phyloP scores from a whole-genome alignment of 2,888 invertebrate species.

The Cryptocephalus primarius region DNA sequence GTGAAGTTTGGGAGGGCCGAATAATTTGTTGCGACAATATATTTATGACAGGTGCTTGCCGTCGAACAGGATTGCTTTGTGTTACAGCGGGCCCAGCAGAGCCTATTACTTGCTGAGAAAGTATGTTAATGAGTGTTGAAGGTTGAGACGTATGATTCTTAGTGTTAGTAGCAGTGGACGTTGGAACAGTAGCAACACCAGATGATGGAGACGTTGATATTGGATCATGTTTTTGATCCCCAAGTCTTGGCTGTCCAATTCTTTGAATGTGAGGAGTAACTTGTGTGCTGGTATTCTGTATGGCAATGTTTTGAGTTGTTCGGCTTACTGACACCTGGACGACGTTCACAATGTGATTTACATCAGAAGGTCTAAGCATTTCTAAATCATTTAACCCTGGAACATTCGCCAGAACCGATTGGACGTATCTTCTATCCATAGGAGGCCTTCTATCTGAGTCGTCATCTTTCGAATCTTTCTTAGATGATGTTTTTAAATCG shows the following conservation, averaged over 20 bases:
- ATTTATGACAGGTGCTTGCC: constrained; percentile 31
- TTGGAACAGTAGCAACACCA: constrained; percentile 9
- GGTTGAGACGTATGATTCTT: constrained; percentile 28
- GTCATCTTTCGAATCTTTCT: not conserved
- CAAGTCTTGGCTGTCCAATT: constrained; percentile 35
- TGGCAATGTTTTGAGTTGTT: constrained; percentile 20
- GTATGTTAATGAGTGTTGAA: constrained; percentile 42
- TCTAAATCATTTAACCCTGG: constrained; percentile 49
- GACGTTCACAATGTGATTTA: constrained; percentile 33
- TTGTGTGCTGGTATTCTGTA: constrained; percentile 34
- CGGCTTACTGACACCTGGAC: constrained; percentile 34
- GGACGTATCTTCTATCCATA: constrained; percentile 1
- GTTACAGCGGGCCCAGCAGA: constrained; percentile 17
- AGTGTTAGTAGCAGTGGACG: constrained; percentile 14
- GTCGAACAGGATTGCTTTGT: constrained; percentile 9
- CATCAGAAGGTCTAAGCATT: constrained; percentile 45
- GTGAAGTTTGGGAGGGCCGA: constrained; percentile 18
- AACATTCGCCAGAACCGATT: constrained; percentile 37
- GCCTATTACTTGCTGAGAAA: constrained; percentile 42
- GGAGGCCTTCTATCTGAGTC: not conserved
- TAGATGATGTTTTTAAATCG: constrained; percentile 5
- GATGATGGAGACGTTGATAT: constrained; percentile 11
- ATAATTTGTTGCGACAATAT: constrained; percentile 36
- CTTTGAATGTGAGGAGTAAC: constrained; percentile 40
- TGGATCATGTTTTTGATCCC: constrained; percentile 27